Base-by-base conservation (phyloP, 2,888 invertebrate genomes). In the Bimastos eiseni region DNA sequence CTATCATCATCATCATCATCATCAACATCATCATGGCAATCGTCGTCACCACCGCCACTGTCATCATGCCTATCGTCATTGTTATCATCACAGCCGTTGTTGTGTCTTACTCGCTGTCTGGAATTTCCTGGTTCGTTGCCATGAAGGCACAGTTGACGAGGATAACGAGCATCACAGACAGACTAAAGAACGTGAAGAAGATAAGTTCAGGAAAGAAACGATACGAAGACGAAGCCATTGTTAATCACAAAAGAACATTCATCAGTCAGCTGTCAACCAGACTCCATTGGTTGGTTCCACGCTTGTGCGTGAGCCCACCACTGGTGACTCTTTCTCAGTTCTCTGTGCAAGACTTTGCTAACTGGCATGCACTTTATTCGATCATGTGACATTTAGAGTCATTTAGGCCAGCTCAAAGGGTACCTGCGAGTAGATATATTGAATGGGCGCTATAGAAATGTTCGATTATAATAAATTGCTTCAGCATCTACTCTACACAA, bases 91-190 rank as follows among this genome's bases (percentile, higher is more conserved):
- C 34, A 34, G 88, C 55, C 89, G 55, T 90, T 49, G 13, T 86
- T n/a, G 8, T 41, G 70, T 84, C 98, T 98, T 96, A 99, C 98
- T 99, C 99, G 96, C 98, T 98, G 97, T 97, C 95, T 19, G 93
- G 93, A 90, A 94, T 93, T 55, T 92, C 92, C 44, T 92, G 92
- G 90, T 93, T 92, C 36, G 89, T 90, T 8, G 99, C 98, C 99
- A 99, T 99, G 96, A 99, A 97, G 96, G 98, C 97, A 96, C 99
- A 99, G 97, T 99, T 99, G 96, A 97, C 97, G 96, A 99, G 97
- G 96, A 99, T 99, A 95, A 99, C 99, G 94, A 98, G 97, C 96
- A 99, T 99, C 96, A 99, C 98, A 96, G 98, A 97, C 95, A 98
- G 96, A 96, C 98, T 98, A 97, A 99, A 99, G 95, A 98, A 96